phyloP scores from a whole-genome alignment of 2,113 vertebrate genomes.

The Crypturellus undulatus region DNA sequence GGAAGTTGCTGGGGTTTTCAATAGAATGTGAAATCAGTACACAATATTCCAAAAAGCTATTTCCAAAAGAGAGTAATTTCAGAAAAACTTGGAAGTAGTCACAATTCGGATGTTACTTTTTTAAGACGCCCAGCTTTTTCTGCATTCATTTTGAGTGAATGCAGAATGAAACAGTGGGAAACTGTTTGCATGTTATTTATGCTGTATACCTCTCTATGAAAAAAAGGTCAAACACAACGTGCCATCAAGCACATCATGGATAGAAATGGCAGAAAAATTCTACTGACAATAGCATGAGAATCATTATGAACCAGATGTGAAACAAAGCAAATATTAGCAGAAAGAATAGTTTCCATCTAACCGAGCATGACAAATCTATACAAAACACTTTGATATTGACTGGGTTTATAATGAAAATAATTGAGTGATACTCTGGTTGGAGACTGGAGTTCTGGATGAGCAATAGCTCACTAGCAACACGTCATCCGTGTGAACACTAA shows the following conservation, averaged over 20 bases:
- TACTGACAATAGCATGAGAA: constrained; percentile 61
- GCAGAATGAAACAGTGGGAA: not conserved
- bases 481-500: not conserved
- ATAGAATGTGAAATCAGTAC: not conserved
- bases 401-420: constrained; percentile 34
- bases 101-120: not conserved
- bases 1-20: not conserved
- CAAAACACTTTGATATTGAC: not conserved
- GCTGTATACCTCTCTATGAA: not conserved
- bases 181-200: constrained; percentile 28
- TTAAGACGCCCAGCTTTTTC: not conserved
- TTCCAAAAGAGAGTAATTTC: not conserved
- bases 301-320: constrained; percentile 66
- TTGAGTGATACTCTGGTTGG: not conserved
- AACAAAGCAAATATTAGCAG: constrained; percentile 60
- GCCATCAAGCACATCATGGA: constrained; percentile 63
- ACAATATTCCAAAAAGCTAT: not conserved
- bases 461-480: not conserved
- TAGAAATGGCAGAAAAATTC: constrained; percentile 62
- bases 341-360: constrained; percentile 56
- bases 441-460: not conserved
- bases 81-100: not conserved
- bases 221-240: constrained; percentile 5
- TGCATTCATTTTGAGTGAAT: not conserved
- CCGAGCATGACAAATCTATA: constrained; percentile 51